phyloP scores from a whole-genome alignment of 2,113 vertebrate species.

The Acinonyx jubatus region DNA sequence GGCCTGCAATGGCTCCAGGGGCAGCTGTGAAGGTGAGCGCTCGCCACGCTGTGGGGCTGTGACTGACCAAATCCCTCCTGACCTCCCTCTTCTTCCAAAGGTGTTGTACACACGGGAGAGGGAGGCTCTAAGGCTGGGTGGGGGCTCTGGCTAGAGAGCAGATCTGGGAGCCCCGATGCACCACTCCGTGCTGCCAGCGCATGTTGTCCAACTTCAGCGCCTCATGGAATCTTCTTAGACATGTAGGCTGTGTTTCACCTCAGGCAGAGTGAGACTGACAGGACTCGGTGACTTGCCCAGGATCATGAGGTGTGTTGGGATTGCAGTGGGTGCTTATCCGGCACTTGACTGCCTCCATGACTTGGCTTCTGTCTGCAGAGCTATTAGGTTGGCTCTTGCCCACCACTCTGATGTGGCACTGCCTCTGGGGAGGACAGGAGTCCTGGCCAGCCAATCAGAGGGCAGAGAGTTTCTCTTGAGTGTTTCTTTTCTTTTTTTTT shows the following conservation, averaged over 20 bases:
- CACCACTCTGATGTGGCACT: rapidly evolving
- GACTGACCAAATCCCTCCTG: not conserved
- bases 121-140: not conserved
- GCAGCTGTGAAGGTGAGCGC: conserved; percentile 89
- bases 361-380: not conserved
- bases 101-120: not conserved
- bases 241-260: not conserved
- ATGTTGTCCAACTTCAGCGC: not conserved
- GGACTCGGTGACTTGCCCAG: not conserved
- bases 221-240: not conserved
- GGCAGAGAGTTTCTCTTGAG: not conserved
- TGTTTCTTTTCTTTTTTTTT: not conserved
- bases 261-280: not conserved
- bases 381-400: not conserved
- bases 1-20: conserved; percentile 89
- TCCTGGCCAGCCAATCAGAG: not conserved
- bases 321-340: not conserved
- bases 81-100: not conserved
- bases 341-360: not conserved
- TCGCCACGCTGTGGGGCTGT: not conserved
- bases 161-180: not conserved
- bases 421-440: not conserved
- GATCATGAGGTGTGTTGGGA: not conserved
- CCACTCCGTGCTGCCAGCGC: not conserved
- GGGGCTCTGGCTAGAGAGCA: not conserved